These are phyloP conservation scores for Salarias fasciatus DNA, from an alignment of 2,797 vertebrate genomes.

Conservation along the genomic window DNA sequence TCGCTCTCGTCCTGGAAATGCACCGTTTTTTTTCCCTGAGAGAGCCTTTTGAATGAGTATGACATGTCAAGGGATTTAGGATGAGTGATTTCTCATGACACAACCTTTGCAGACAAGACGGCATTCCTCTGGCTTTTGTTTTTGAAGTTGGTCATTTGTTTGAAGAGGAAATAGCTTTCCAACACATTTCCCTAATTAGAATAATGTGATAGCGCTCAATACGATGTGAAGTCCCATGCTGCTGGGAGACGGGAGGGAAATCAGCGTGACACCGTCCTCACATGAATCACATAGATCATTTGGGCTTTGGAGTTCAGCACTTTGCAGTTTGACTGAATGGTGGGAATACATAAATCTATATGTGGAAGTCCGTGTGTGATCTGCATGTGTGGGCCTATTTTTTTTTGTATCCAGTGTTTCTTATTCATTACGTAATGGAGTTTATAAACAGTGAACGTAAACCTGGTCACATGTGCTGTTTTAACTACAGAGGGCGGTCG, in stretches of 20 bases:
- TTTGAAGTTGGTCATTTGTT: constrained; percentile 69
- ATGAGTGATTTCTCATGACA: constrained; percentile 79
- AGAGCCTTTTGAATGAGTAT: constrained; percentile 55
- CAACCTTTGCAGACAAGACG: constrained; percentile 60
- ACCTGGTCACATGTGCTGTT: constrained; percentile 2
- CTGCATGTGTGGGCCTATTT: constrained; percentile 7
- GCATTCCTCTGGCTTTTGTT: constrained; percentile 78
- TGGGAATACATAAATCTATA: constrained; percentile 23
- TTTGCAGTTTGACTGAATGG: constrained; percentile 29
- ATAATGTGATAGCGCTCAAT: constrained; percentile 75
- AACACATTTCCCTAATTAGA: constrained; percentile 80
- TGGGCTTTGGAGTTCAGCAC: constrained; percentile 18
- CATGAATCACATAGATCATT: constrained; percentile 66
- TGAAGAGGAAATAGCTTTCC: constrained; percentile 78
- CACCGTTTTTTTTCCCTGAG: constrained; percentile 31
- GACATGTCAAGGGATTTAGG: constrained; percentile 71
- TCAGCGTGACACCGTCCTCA: constrained; percentile 63
- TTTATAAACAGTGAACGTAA: not conserved
- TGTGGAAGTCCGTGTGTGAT: constrained; percentile 3
- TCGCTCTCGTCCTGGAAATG: constrained; percentile 54
- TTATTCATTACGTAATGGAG: not conserved
- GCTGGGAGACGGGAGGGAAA: constrained; percentile 69
- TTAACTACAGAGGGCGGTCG: constrained; percentile 16
- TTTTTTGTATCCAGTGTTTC: not conserved
- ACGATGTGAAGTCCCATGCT: constrained; percentile 72